phyloP scores from a whole-genome alignment of 2,888 invertebrate species.

The Euphydryas editha region DNA sequence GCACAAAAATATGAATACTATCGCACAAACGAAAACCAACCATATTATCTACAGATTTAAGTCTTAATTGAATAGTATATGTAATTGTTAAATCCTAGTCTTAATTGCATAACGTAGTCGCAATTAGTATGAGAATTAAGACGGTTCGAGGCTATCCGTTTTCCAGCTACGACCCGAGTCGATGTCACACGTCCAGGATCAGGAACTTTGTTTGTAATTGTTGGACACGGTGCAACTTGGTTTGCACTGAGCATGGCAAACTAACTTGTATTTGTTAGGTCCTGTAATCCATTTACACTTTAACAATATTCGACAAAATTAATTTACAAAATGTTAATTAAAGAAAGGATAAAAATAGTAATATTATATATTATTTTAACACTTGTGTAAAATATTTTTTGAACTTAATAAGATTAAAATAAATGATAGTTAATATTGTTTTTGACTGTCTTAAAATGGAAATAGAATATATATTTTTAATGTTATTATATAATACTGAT shows the following conservation, averaged over 20 bases:
- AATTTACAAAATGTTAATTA: no score
- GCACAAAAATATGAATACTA: background rate
- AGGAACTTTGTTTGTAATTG: slow-evolving; percentile 1
- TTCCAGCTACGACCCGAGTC: slow-evolving; percentile 6
- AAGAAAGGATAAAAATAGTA: no score
- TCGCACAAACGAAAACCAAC: background rate
- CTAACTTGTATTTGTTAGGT: background rate
- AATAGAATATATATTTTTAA: no score
- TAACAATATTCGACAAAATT: background rate
- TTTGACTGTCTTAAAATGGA: no score
- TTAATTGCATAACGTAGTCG: slow-evolving; percentile 8
- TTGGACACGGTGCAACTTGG: slow-evolving; percentile 8
- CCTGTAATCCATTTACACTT: background rate
- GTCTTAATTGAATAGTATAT: background rate
- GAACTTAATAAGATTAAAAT: no score
- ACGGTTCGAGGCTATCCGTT: background rate
- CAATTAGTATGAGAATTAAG: slow-evolving; percentile 9
- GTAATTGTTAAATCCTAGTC: background rate
- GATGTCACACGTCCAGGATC: background rate
- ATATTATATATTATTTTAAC: no score
- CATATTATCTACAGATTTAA: background rate
- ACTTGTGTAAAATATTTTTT: no score
- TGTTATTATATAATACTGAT: background rate
- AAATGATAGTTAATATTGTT: no score
- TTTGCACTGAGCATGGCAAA: background rate